phyloP scores from a whole-genome alignment of 2,888 invertebrate species.

The Lasioglossum lativentre region DNA sequence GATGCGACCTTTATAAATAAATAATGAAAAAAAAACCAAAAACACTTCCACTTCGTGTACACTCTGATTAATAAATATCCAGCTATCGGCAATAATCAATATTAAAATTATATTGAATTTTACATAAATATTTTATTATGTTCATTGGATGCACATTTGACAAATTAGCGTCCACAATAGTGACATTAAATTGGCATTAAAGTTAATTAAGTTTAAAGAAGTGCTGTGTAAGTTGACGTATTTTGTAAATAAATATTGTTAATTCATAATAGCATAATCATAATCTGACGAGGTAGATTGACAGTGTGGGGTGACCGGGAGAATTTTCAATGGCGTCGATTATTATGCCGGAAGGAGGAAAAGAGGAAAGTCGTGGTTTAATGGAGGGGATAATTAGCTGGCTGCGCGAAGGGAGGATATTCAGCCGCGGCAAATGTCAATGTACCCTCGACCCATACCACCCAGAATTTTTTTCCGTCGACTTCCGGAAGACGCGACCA shows the following conservation, averaged over 20 bases:
- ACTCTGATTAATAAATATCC: background rate
- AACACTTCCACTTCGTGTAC: background rate
- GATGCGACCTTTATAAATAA: no score
- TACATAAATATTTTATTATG: background rate
- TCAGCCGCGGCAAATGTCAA: background rate
- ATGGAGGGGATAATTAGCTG: conserved; percentile 6
- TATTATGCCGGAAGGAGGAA: background rate
- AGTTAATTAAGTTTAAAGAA: no score
- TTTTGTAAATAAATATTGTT: background rate
- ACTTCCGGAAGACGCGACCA: conserved; percentile 76
- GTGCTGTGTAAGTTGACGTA: no score
- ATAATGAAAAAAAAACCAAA: no score
- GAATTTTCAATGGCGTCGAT: background rate
- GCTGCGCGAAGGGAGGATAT: background rate
- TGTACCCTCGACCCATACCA: conserved; percentile 24
- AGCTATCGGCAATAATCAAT: background rate
- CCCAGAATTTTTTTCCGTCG: conserved; percentile 75
- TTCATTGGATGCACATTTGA: background rate
- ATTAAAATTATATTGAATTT: background rate
- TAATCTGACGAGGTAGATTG: background rate
- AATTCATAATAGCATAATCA: background rate
- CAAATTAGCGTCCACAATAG: background rate
- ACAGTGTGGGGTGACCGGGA: background rate
- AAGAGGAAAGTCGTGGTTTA: background rate
- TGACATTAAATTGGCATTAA: background rate